Evolutionary conservation across 2,113 vertebrate species (phyloP).

Genomic region (Colistium nudipinnis): DNA sequence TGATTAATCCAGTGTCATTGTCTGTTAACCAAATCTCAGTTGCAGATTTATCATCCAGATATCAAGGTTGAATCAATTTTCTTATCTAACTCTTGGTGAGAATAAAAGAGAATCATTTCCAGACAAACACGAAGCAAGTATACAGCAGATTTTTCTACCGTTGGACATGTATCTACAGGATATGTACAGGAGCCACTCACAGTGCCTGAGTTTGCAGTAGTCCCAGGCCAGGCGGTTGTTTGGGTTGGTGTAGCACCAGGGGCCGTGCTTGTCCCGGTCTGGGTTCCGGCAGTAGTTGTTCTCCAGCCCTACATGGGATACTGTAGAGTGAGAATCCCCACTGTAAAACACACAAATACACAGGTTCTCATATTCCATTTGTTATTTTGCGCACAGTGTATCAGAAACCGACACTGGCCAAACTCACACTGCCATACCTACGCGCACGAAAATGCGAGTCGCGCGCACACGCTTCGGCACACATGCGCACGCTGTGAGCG

Average conservation of each 20-base stretch:
- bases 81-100: not conserved
- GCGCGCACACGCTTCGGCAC: constrained; percentile 3
- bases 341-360: constrained; percentile 78
- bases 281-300: constrained; percentile 96
- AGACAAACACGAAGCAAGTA: no score
- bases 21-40: no score
- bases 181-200: constrained; percentile 82
- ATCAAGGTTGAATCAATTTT: not conserved
- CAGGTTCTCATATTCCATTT: constrained; percentile 60
- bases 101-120: not conserved
- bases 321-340: constrained; percentile 78
- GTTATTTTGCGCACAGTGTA: constrained; percentile 52
- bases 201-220: constrained; percentile 93
- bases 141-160: constrained; percentile 5
- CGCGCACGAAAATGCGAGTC: not conserved
- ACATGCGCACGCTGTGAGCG: constrained; percentile 23
- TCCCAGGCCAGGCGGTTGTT: constrained; percentile 92
- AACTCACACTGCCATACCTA: constrained; percentile 21
- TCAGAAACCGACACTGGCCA: constrained; percentile 40
- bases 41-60: not conserved
- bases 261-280: constrained; percentile 94
- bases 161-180: not conserved
- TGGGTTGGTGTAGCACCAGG: constrained; percentile 94
- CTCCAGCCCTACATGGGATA: constrained; percentile 86
- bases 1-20: no score